These are phyloP conservation scores for Gymnopithys bicolor DNA, from an alignment of 2,797 vertebrate species.

Conservation along the genomic window DNA sequence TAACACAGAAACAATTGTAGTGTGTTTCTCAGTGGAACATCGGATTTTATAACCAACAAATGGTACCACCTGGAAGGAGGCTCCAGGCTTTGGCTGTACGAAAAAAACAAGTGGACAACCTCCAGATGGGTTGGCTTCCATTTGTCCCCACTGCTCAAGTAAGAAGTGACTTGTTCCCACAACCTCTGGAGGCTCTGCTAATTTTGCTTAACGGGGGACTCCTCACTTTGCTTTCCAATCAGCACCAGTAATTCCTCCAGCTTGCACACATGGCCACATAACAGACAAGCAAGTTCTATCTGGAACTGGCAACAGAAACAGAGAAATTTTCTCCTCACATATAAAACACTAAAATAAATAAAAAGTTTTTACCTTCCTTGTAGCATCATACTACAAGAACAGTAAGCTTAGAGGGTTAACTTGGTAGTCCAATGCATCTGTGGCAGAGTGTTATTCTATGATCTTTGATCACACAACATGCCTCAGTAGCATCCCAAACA, in stretches of 20 bases:
- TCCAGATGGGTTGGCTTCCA: neutral
- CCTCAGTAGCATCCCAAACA: neutral
- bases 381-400: neutral
- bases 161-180: neutral
- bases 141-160: neutral
- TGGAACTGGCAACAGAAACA: neutral
- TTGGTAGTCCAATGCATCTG: neutral
- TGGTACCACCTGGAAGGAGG: neutral
- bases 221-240: neutral
- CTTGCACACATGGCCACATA: neutral
- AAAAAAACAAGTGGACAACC: fast-evolving
- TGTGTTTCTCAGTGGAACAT: slow-evolving; percentile 7
- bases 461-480: neutral
- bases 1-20: neutral
- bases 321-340: neutral
- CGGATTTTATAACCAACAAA: neutral
- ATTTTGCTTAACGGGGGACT: neutral
- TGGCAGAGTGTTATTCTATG: neutral
- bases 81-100: neutral
- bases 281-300: neutral
- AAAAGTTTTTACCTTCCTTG: neutral
- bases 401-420: neutral
- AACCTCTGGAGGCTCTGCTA: neutral
- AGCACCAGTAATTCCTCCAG: neutral
- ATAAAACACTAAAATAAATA: neutral